Conservation (phyloP, 2,113 vertebrate species). For the Pterocles orientalis region DNA sequence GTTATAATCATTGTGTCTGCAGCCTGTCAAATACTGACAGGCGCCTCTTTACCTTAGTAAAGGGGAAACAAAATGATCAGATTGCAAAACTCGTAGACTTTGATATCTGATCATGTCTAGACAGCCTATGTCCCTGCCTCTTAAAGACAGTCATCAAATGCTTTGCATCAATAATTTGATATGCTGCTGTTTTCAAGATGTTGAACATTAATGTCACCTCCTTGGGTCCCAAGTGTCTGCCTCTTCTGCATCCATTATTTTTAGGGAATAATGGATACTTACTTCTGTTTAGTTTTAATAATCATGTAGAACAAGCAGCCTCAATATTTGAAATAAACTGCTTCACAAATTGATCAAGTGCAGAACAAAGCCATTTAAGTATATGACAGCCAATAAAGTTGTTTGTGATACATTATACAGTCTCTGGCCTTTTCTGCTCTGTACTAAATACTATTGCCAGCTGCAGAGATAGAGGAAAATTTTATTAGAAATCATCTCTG, state of each 20-base stretch:
- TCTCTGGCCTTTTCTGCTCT: background rate
- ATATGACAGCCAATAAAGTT: background rate
- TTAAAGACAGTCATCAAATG: constrained; percentile 70
- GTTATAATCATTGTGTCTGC: constrained; percentile 42
- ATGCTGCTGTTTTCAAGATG: constrained; percentile 72
- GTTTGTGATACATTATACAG: background rate
- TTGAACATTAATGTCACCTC: constrained; percentile 72
- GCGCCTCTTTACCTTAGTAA: constrained; percentile 60
- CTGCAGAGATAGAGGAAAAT: background rate
- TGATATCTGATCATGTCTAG: constrained; percentile 79
- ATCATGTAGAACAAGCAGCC: constrained; percentile 15
- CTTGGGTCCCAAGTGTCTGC: constrained; percentile 55
- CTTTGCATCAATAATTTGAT: constrained; percentile 76
- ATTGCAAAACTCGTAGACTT: constrained; percentile 70
- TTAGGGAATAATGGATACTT: constrained; percentile 1
- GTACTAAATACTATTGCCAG: background rate
- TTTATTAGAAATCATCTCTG: constrained; percentile 3
- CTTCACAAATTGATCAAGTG: constrained; percentile 35
- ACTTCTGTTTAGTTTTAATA: constrained; percentile 59
- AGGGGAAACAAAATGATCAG: constrained; percentile 73
- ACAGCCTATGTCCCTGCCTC: constrained; percentile 65
- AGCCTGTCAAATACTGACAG: constrained; percentile 67
- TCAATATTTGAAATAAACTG: constrained; percentile 12
- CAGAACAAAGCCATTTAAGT: constrained; percentile 20
- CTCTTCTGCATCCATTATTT: constrained; percentile 41